A percentile compares a stretch with the other conserved stretches of the same genome.
phyloP scores from a whole-genome alignment of 2,113 vertebrate genomes.

The Albula goreensis region DNA sequence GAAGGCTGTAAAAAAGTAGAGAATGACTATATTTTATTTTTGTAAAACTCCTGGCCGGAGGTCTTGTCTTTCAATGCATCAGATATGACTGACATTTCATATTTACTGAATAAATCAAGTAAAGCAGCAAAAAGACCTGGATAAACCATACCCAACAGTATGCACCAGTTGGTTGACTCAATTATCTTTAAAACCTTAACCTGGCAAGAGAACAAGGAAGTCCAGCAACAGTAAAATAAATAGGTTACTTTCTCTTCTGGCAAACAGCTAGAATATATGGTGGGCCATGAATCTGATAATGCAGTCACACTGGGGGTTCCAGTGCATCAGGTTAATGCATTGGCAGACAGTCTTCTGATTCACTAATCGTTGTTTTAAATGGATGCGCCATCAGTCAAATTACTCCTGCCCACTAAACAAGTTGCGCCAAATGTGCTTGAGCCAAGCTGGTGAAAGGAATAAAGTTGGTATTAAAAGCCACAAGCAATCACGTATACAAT shows the following conservation, averaged over 20 bases:
- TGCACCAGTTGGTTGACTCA: not conserved
- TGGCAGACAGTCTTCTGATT: not conserved
- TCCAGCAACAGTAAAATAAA: not conserved
- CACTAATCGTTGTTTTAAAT: not conserved
- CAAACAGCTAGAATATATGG: not conserved
- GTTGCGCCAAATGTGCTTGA: too few species aligned
- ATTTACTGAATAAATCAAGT: not conserved
- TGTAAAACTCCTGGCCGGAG: too few species aligned
- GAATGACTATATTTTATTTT: too few species aligned
- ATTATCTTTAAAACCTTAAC: not conserved
- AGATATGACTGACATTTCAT: too few species aligned
- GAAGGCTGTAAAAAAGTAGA: too few species aligned
- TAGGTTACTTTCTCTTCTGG: not conserved
- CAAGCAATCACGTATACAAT: too few species aligned
- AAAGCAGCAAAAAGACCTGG: not conserved
- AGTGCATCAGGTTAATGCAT: not conserved
- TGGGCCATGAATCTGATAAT: not conserved
- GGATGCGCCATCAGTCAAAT: too few species aligned
- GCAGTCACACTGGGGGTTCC: too few species aligned
- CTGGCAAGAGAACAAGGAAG: not conserved
- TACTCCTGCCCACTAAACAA: too few species aligned
- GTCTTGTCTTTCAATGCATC: too few species aligned
- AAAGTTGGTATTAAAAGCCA: too few species aligned
- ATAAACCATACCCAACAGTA: not conserved
- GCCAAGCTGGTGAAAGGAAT: too few species aligned